phyloP scores from a whole-genome alignment of 2,888 invertebrate genomes.

The Tetragnatha montana region DNA sequence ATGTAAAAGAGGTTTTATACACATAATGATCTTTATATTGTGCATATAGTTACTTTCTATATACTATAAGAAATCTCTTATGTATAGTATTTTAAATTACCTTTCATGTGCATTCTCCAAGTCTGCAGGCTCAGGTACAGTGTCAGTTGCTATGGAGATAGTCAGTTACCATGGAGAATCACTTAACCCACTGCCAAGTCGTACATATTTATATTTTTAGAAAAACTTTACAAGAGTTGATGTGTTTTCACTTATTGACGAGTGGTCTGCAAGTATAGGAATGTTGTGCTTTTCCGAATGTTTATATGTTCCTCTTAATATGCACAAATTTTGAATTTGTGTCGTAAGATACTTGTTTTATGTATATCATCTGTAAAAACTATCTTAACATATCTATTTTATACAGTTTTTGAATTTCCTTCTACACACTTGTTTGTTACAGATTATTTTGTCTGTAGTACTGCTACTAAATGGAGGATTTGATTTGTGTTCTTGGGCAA shows the following conservation, averaged over 20 bases:
- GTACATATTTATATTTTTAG: constrained; percentile 67
- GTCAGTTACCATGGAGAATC: constrained; percentile 31
- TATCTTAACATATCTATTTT: no score
- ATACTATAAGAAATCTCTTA: constrained; percentile 36
- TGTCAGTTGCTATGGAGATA: constrained; percentile 26
- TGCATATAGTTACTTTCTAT: constrained; percentile 27
- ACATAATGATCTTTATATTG: constrained; percentile 26
- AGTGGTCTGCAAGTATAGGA: not conserved
- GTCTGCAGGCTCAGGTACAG: constrained; percentile 10
- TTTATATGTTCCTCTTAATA: no score
- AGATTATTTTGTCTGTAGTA: no score
- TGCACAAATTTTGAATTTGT: no score
- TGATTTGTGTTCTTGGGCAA: no score
- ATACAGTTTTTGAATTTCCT: no score
- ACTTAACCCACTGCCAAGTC: constrained; percentile 56
- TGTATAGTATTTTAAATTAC: constrained; percentile 63
- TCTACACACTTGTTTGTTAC: no score
- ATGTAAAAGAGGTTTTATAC: constrained; percentile 7
- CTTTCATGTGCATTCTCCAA: constrained; percentile 18
- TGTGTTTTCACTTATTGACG: not conserved
- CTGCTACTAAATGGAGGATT: no score
- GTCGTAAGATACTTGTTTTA: no score
- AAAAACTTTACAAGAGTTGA: constrained; percentile 60
- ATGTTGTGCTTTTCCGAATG: no score
- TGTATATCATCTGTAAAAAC: no score